phyloP scores from a whole-genome alignment of 2,888 invertebrate genomes.

The Taphrorychus bicolor region DNA sequence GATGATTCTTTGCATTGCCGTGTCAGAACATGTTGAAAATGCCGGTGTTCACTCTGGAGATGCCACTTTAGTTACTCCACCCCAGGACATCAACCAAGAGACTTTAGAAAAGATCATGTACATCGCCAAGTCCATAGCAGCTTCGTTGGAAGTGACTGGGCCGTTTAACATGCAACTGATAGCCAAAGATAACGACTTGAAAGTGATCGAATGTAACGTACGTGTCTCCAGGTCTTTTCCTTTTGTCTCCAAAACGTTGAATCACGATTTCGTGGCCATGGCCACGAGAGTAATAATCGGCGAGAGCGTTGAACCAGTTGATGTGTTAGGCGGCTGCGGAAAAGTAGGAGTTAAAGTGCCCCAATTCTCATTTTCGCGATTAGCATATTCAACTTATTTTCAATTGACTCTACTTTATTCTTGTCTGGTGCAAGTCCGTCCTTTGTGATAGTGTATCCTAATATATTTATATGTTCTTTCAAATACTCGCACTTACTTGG shows the following conservation, averaged over 20 bases:
- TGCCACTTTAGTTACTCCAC: slow-evolving; percentile 96
- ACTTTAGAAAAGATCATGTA: slow-evolving; percentile 90
- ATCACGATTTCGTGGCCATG: slow-evolving; percentile 96
- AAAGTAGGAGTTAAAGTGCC: slow-evolving; percentile 98
- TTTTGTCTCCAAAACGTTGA: slow-evolving; percentile 98
- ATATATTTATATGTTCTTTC: too few relatives aligned
- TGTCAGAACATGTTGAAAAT: slow-evolving; percentile 97
- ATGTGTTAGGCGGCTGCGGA: slow-evolving; percentile 81
- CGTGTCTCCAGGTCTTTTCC: slow-evolving; percentile 98
- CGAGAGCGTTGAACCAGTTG: slow-evolving; percentile 82
- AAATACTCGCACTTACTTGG: too few relatives aligned
- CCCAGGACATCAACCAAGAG: slow-evolving; percentile 93
- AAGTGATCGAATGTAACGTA: slow-evolving; percentile 99
- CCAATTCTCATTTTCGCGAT: slow-evolving; percentile 96
- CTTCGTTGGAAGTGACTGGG: slow-evolving; percentile 90
- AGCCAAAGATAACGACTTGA: slow-evolving; percentile 94
- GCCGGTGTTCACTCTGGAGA: slow-evolving; percentile 96
- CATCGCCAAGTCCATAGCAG: slow-evolving; percentile 89
- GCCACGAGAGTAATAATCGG: slow-evolving; percentile 95
- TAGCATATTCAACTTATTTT: too few relatives aligned
- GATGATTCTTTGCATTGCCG: slow-evolving; percentile 94
- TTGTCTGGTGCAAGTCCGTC: too few relatives aligned
- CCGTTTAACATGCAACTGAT: slow-evolving; percentile 99
- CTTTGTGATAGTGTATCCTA: too few relatives aligned
- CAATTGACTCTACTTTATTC: too few relatives aligned